These are phyloP conservation scores for Pangasianodon gigas DNA, from an alignment of 2,113 vertebrate genomes.

Conservation along the genomic window DNA sequence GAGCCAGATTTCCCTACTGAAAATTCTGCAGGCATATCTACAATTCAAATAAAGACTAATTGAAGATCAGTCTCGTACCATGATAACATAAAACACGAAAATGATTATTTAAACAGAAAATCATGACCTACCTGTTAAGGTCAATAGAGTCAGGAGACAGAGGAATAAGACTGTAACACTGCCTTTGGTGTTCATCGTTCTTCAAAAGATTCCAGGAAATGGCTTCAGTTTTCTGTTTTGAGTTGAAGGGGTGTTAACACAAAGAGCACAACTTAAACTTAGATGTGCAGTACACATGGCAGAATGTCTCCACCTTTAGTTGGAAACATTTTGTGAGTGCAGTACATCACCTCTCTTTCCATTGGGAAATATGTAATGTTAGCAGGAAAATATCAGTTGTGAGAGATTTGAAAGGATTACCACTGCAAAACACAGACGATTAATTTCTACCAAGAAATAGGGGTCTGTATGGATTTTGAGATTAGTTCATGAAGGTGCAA, in stretches of 20 bases:
- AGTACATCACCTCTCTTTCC: background rate
- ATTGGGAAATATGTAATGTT: background rate
- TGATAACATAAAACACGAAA: background rate
- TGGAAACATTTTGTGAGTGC: background rate
- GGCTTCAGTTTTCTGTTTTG: constrained; percentile 33
- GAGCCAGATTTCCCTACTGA: no score
- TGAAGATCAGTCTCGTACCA: no score
- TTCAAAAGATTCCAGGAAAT: constrained; percentile 25
- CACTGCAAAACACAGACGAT: no score
- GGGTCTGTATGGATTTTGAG: no score
- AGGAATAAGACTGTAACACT: background rate
- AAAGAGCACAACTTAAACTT: no score
- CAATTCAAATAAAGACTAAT: background rate
- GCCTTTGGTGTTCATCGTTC: constrained; percentile 33
- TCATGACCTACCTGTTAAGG: constrained; percentile 10
- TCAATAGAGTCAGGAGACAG: constrained; percentile 14
- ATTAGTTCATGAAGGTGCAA: no score
- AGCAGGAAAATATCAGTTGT: background rate
- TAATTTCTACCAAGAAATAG: no score
- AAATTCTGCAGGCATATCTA: no score
- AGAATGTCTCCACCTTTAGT: background rate
- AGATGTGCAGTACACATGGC: no score
- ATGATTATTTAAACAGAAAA: background rate
- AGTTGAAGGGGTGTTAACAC: background rate
- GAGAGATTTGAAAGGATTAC: background rate